Conservation (phyloP, 2,113 vertebrate genomes). For the Hydropotes inermis region DNA sequence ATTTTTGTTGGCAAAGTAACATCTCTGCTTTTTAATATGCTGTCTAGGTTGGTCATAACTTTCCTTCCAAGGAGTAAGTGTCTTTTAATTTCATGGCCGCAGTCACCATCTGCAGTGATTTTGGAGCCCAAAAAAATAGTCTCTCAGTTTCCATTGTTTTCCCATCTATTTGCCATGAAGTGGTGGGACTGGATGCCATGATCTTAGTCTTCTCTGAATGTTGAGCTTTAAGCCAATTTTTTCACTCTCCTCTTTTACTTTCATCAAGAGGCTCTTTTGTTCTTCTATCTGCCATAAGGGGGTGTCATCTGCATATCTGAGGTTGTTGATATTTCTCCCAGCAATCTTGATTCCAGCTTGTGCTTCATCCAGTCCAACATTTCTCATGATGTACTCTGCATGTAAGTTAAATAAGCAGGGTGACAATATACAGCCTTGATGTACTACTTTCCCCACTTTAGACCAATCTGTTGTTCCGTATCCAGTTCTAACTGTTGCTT, state of each 20-base stretch:
- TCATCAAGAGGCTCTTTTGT: not conserved
- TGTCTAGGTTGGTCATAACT: not conserved
- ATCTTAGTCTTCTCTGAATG: not conserved
- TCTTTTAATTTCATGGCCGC: too few species aligned
- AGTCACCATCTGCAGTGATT: not conserved
- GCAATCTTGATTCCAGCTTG: not conserved
- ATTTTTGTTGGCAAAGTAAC: not conserved
- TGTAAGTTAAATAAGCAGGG: too few species aligned
- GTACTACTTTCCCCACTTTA: too few species aligned
- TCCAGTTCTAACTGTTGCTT: too few species aligned
- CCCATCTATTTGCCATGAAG: not conserved
- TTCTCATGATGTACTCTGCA: too few species aligned
- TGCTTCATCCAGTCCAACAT: not conserved
- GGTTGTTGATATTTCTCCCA: not conserved
- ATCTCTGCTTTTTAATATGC: not conserved
- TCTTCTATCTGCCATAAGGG: not conserved
- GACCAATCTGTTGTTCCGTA: too few species aligned
- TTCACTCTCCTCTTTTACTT: not conserved
- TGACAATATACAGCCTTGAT: too few species aligned
- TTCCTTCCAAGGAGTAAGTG: not conserved
- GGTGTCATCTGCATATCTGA: not conserved
- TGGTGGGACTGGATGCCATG: not conserved
- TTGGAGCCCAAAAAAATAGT: not conserved
- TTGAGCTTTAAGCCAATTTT: not conserved
- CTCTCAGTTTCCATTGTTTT: not conserved